Percentiles rank a stretch among this genome's conserved stretches.
Conservation (phyloP, 2,113 vertebrate genomes). For the Malurus alboscapulatus region DNA sequence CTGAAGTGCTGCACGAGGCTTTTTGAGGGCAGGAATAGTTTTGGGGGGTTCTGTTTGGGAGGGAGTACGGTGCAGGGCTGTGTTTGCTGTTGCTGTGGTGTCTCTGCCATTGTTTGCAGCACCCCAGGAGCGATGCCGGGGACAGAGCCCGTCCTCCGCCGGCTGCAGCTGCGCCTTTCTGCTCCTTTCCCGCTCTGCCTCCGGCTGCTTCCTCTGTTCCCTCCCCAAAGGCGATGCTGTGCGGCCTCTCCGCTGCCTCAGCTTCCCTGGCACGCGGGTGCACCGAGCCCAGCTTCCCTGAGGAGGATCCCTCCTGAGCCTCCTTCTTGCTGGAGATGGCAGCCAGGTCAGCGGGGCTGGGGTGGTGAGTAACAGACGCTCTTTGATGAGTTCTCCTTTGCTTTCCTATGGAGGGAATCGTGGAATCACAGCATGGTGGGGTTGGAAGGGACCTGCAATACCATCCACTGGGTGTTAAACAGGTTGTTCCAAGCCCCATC, state of each 20-base stretch:
- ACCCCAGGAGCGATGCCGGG: accelerated
- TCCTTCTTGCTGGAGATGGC: not conserved
- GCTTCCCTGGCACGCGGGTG: not conserved
- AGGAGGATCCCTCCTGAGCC: not conserved
- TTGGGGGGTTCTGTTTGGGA: not conserved
- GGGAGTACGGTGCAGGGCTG: not conserved
- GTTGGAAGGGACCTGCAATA: not conserved
- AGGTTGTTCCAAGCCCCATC: not conserved
- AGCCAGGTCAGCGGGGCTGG: not conserved
- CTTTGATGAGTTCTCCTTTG: not conserved
- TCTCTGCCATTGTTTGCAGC: not conserved
- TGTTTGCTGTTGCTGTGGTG: not conserved
- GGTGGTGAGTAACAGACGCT: not conserved
- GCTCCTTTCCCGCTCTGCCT: not conserved
- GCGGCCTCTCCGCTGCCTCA: not conserved
- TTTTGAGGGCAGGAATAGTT: not conserved
- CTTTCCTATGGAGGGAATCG: not conserved
- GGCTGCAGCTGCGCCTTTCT: not conserved
- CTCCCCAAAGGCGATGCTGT: not conserved
- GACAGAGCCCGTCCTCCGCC: not conserved
- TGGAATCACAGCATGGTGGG: not conserved
- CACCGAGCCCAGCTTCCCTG: not conserved
- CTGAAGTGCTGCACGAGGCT: not conserved
- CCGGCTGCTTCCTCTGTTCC: not conserved
- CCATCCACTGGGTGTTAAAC: too few species aligned